Conservation (phyloP, 1,140 invertebrate species). For the Drosophila prosaltans region DNA sequence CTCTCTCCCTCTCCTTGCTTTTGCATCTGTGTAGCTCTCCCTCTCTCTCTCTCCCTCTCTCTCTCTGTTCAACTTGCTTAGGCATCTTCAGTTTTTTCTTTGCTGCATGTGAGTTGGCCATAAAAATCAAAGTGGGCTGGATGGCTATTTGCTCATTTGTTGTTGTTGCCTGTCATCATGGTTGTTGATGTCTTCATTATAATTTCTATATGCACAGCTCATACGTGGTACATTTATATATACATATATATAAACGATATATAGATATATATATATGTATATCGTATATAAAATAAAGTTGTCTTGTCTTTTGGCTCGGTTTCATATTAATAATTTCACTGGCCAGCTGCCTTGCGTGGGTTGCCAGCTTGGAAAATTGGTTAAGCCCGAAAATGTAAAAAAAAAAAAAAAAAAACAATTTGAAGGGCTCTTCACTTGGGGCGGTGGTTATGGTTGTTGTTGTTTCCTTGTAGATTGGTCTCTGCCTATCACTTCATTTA, state of each 20-base stretch:
- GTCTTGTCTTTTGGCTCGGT: constrained; percentile 24
- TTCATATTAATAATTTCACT: constrained; percentile 64
- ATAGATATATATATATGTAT: constrained; percentile 1
- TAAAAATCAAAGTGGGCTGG: constrained; percentile 80
- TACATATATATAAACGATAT: constrained; percentile 21
- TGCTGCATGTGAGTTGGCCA: constrained; percentile 60
- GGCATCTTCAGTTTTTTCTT: constrained; percentile 16
- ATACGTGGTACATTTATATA: constrained; percentile 26
- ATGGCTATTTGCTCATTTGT: constrained; percentile 71
- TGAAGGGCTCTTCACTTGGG: constrained; percentile 47
- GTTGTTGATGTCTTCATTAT: constrained; percentile 79
- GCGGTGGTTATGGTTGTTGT: constrained; percentile 19
- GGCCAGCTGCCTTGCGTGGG: constrained; percentile 63
- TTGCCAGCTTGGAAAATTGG: constrained; percentile 63
- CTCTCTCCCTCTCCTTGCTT: neutral
- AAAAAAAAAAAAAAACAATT: neutral
- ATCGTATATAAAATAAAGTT: constrained; percentile 29
- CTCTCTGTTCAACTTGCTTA: neutral
- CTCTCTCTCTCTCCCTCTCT: neutral
- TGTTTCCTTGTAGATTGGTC: constrained; percentile 12
- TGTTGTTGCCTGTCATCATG: constrained; percentile 37
- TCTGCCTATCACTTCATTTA: constrained; percentile 47
- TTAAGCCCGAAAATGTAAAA: constrained; percentile 45
- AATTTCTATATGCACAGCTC: constrained; percentile 70
- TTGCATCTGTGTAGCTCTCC: constrained; percentile 2